Evolutionary conservation across 1,140 invertebrate species (phyloP), one percentile per base, ranked within the genome.

Genomic region (Muscidifurax raptorellus): DNA sequence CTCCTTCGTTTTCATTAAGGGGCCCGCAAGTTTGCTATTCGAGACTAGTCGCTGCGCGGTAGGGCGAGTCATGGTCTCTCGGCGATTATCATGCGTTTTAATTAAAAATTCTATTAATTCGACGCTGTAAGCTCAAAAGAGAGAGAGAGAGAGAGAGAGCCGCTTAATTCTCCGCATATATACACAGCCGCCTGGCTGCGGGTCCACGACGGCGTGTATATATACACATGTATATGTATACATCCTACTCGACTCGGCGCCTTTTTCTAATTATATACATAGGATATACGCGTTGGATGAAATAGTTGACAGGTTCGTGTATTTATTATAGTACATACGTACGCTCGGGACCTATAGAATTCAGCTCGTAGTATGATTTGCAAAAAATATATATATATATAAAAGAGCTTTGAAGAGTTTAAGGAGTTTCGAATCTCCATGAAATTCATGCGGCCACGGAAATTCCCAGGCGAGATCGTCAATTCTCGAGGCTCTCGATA

Each of bases 21-120:
- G 47, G 47, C 47, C 0, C 22, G 30, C 30, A 13, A 80, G 36
- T 36, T 27, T 67, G 66, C 44, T 78, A 86, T 86, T 30, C 30
- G 64, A 67, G 22, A 64, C 25, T 74, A 30, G n/a, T n/a, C n/a
- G n/a, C 59, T 76, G 13, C 25, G 4, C 22, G 32, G 1, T n/a
- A n/a, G n/a, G 25, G 28, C 44, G 72, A 27, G 25, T 79, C 47
- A 71, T 27, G 44, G 30, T 76, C 36, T 80, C n/a, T 47, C 47
- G 27, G 47, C 66, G 81, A 75, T 83, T 76, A 72, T 81, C 22
- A 52, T 72, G 79, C 79, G 67, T 67, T 66, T 83, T 66, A 74
- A 77, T 77, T 59, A 77, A 83, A 77, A 83, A 83, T 69, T 69
- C 74, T 76, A 77, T 83, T 77, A 44, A 72, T 69, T 83, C 74